These are phyloP conservation scores for Aphis gossypii DNA, from an alignment of 1,140 invertebrate genomes.

Conservation along the genomic window DNA sequence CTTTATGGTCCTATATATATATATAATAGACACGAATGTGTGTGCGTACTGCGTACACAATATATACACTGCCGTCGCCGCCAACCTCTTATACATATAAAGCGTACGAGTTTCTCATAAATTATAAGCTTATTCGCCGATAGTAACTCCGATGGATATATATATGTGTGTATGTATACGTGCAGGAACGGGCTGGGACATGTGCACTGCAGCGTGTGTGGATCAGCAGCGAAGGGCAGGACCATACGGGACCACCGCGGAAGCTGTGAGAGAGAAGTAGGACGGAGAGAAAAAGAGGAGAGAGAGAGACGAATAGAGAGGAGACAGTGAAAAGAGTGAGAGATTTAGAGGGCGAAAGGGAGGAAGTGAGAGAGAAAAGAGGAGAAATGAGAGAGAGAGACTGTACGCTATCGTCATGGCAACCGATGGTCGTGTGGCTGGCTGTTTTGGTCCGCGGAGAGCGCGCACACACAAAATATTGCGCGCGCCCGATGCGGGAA, in stretches of 20 bases:
- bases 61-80: background rate
- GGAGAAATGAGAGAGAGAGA: background rate
- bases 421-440: conserved; percentile 3
- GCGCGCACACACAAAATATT: background rate
- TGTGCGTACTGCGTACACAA: background rate
- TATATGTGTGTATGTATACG: background rate
- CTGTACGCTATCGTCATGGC: conserved; percentile 11
- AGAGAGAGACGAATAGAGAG: background rate
- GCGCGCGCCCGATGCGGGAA: background rate
- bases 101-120: conserved; percentile 48
- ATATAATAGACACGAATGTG: background rate
- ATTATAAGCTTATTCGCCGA: conserved; percentile 50
- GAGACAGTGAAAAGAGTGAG: background rate
- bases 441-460: conserved; percentile 1
- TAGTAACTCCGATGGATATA: conserved; percentile 1
- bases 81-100: background rate
- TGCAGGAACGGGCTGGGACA: background rate
- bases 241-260: background rate
- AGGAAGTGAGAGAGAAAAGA: background rate
- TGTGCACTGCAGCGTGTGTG: background rate
- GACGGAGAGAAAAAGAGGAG: background rate
- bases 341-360: background rate
- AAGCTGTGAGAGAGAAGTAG: background rate
- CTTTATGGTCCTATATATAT: background rate
- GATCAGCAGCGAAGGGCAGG: background rate